Evolutionary conservation across 2,797 vertebrate genomes (phyloP), one percentile per base, ranked within the genome.

Genomic region (Tarsius wallacei): DNA sequence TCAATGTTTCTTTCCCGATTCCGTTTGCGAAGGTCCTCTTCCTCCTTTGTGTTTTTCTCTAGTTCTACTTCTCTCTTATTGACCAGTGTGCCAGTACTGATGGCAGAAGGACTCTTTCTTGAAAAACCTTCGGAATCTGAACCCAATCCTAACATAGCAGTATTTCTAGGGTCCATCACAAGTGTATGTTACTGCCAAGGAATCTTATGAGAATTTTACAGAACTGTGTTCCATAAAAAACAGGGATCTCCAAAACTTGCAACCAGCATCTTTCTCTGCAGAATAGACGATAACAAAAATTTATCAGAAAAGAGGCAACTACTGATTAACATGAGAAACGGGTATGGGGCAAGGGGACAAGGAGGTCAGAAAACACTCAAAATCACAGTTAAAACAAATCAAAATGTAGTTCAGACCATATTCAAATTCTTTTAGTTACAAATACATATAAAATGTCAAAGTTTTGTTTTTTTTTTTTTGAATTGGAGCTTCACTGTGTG

Each of bases 101-200:
- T 92, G 51, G 97, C 98, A 93, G 97, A 98, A 93, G 99, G 98
- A 98, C 98, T 99, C 97, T 99, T 99, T 93, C 98, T 98, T 96
- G 98, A 91, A 98, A 99, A 99, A 97, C 99, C 99, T 98, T 99
- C 99, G 97, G 98, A 98, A 98, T 99, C 98, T 93, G 98, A 98
- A 97, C 88, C 98, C 98, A 99, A 98, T 98, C 98, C 99, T 99
- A 99, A 99, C 99, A 99, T 99, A 99, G 99, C 99, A 99, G 98
- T 96, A 96, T 96, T 99, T 98, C 98, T 98, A 99, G 98, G 98
- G 99, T 99, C 99, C 99, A 99, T 99, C 98, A 98, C 99, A 98
- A 98, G 98, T 57, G 73, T 97, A 97, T 95, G 87, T 97, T 96
- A 96, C 92, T 97, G 98, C 93, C 59, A 4, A 98, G 94, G 93